Conservation (phyloP, 2,113 vertebrate species). For the Aphyosemion australe region DNA sequence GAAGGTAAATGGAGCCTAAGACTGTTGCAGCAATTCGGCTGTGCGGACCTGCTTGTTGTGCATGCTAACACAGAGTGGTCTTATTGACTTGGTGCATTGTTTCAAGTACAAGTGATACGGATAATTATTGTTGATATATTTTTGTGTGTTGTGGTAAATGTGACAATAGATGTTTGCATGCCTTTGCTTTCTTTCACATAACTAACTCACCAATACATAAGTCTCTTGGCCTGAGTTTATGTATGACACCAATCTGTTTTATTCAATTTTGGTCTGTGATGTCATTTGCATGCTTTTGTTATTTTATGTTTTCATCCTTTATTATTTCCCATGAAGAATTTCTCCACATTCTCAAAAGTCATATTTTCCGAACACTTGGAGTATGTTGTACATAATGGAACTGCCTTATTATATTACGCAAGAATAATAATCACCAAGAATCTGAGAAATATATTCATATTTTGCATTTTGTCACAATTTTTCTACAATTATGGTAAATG, state of each 20-base stretch:
- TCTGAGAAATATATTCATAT: background rate
- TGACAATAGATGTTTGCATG: constrained; percentile 75
- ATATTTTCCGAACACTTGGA: constrained; percentile 6
- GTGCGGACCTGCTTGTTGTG: constrained; percentile 84
- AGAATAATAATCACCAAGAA: background rate
- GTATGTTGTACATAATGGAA: background rate
- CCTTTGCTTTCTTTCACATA: constrained; percentile 56
- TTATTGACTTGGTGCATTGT: constrained; percentile 65
- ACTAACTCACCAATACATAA: constrained; percentile 66
- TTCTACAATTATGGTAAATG: background rate
- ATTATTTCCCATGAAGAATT: background rate
- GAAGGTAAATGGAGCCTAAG: constrained; percentile 95
- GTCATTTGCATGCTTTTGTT: constrained; percentile 53
- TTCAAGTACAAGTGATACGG: constrained; percentile 65
- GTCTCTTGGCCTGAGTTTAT: constrained; percentile 58
- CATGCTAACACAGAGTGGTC: constrained; percentile 84
- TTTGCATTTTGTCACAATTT: background rate
- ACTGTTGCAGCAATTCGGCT: constrained; percentile 80
- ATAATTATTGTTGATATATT: constrained; percentile 68
- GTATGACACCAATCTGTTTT: constrained; percentile 53
- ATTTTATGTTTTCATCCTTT: constrained; percentile 23
- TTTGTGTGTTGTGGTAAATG: constrained; percentile 52
- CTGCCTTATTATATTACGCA: constrained; percentile 25
- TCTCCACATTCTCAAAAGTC: background rate
- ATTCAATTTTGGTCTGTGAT: constrained; percentile 44